These are phyloP conservation scores for Rhaphigaster nebulosa DNA, from an alignment of 2,888 invertebrate species.

Conservation along the genomic window DNA sequence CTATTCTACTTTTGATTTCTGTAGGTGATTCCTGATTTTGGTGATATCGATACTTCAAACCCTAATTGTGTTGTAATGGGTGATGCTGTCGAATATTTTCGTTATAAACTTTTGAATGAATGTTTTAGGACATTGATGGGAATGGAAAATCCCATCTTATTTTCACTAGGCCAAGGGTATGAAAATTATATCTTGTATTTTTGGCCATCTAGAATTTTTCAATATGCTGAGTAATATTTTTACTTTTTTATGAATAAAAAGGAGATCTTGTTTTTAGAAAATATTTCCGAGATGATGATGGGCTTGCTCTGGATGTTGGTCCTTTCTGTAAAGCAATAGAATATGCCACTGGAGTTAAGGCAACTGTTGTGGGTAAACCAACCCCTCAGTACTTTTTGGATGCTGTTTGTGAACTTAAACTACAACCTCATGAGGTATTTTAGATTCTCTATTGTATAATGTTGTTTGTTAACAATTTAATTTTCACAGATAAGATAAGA, in stretches of 20 bases:
- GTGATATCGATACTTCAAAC: conserved; percentile 68
- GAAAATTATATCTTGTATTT: conserved; percentile 11
- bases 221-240: background rate
- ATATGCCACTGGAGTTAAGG: conserved; percentile 78
- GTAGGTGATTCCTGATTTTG: conserved; percentile 69
- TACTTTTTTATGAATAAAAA: background rate
- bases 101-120: conserved; percentile 79
- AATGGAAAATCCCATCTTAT: conserved; percentile 69
- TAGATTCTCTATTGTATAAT: background rate
- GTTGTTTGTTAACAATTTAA: background rate
- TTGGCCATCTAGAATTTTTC: background rate
- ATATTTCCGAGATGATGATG: conserved; percentile 74
- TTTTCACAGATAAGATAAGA: background rate
- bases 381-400: conserved; percentile 76
- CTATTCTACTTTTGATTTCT: conserved; percentile 41
- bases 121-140: conserved; percentile 79
- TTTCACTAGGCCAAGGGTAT: conserved; percentile 65
- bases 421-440: conserved; percentile 81
- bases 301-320: conserved; percentile 84
- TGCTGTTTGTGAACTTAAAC: conserved; percentile 70
- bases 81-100: conserved; percentile 81
- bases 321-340: conserved; percentile 84
- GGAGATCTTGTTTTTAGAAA: conserved; percentile 62
- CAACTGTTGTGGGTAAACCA: conserved; percentile 83
- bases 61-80: conserved; percentile 84